These are phyloP conservation scores for Heterocephalus glaber DNA, from an alignment of 2,113 vertebrate species.

Conservation along the genomic window DNA sequence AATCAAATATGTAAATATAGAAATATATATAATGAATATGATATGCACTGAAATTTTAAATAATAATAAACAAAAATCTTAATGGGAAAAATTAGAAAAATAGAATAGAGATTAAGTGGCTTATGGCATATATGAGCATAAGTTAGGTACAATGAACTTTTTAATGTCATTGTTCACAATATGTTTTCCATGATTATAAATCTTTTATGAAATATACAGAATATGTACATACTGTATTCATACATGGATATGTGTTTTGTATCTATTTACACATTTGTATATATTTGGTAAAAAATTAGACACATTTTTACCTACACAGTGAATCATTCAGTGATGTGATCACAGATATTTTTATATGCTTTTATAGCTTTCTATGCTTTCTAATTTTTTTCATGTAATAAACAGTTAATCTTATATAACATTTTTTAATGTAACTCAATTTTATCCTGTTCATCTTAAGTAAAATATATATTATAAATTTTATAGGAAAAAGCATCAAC, in stretches of 20 bases:
- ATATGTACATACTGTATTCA: neutral
- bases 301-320: neutral
- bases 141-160: neutral
- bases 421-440: neutral
- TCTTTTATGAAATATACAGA: neutral
- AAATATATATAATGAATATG: neutral
- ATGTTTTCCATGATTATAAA: neutral
- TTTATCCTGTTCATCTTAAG: neutral
- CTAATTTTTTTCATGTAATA: neutral
- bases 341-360: neutral
- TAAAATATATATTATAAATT: neutral
- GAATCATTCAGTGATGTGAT: neutral
- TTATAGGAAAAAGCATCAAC: neutral
- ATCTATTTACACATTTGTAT: neutral
- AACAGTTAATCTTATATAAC: neutral
- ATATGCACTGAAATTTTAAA: neutral
- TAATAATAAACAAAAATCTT: neutral
- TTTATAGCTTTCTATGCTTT: neutral
- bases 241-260: neutral
- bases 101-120: neutral
- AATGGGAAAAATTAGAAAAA: neutral
- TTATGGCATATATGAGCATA: no score
- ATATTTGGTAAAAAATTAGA: neutral
- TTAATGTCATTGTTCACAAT: neutral
- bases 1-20: neutral